Percentiles rank a stretch among this genome's conserved stretches.
phyloP scores from a whole-genome alignment of 2,888 invertebrate species.

The Zygothrica quintamaculata region DNA sequence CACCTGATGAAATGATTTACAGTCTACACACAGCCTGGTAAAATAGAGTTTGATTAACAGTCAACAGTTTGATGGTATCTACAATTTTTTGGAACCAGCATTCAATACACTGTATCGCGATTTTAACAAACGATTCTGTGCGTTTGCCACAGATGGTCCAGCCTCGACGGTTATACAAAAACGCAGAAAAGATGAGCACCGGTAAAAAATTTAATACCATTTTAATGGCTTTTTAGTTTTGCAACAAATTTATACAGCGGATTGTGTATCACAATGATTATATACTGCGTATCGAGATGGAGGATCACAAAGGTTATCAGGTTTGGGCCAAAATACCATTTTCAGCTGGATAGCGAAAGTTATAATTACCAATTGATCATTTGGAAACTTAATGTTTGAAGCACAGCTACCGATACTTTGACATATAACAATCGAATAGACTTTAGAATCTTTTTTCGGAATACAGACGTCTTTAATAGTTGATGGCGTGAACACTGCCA shows the following conservation, averaged over 20 bases:
- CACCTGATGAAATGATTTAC: constrained; percentile 18
- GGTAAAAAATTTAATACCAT: too few species aligned
- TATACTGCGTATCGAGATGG: constrained; percentile 85
- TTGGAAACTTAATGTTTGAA: constrained; percentile 82
- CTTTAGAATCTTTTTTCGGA: constrained; percentile 84
- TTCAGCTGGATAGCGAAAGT: constrained; percentile 84
- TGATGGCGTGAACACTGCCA: constrained; percentile 87
- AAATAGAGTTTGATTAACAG: constrained; percentile 84
- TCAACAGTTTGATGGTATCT: constrained; percentile 84
- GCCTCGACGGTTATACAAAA: constrained; percentile 87
- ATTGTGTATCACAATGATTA: constrained; percentile 84
- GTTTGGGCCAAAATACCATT: constrained; percentile 86
- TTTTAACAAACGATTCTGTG: constrained; percentile 85
- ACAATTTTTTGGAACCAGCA: constrained; percentile 79
- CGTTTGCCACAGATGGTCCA: constrained; percentile 85
- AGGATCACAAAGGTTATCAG: constrained; percentile 85
- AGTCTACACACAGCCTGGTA: constrained; percentile 79
- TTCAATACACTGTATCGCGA: constrained; percentile 82
- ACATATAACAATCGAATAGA: constrained; percentile 85
- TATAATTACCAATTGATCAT: constrained; percentile 85
- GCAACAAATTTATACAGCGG: constrained; percentile 86
- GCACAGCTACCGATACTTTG: constrained; percentile 86
- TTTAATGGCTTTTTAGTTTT: constrained; percentile 88
- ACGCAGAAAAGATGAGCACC: constrained; percentile 79
- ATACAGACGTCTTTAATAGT: constrained; percentile 85